Conservation (phyloP, 2,888 invertebrate genomes). For the Orgyia antiqua region DNA sequence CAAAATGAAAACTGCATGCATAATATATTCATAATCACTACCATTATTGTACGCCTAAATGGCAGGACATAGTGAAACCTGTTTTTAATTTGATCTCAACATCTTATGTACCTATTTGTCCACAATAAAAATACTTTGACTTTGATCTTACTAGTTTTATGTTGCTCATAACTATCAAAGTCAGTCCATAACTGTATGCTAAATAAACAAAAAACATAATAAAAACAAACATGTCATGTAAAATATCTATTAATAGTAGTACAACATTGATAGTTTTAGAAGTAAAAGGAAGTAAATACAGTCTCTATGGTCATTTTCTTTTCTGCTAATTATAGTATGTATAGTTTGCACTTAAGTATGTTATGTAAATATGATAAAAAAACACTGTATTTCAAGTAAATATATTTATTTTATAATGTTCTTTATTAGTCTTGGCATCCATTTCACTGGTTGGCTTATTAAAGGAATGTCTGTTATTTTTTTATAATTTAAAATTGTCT, state of each 20-base stretch:
- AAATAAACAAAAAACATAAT: background rate
- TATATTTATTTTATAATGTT: slow-evolving; percentile 13
- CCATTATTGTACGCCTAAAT: too few species aligned
- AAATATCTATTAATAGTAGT: background rate
- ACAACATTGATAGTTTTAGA: background rate
- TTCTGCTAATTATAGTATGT: too few species aligned
- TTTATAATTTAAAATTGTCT: slow-evolving; percentile 39
- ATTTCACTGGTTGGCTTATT: slow-evolving; percentile 41
- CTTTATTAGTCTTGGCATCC: slow-evolving; percentile 42
- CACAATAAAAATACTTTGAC: too few species aligned
- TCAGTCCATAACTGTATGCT: background rate
- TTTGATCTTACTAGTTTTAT: too few species aligned
- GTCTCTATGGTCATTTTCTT: slow-evolving; percentile 47
- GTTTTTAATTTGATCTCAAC: too few species aligned
- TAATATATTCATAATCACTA: too few species aligned
- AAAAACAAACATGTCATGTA: background rate
- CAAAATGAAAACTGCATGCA: too few species aligned
- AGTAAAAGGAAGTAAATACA: slow-evolving; percentile 27
- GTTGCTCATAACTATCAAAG: too few species aligned
- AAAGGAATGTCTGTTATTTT: slow-evolving; percentile 36
- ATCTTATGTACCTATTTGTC: too few species aligned
- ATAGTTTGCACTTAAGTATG: too few species aligned
- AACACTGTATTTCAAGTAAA: slow-evolving; percentile 28
- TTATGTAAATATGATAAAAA: too few species aligned
- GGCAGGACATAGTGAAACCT: too few species aligned